phyloP scores from a whole-genome alignment of 2,113 vertebrate genomes.

The Tauraco erythrolophus region DNA sequence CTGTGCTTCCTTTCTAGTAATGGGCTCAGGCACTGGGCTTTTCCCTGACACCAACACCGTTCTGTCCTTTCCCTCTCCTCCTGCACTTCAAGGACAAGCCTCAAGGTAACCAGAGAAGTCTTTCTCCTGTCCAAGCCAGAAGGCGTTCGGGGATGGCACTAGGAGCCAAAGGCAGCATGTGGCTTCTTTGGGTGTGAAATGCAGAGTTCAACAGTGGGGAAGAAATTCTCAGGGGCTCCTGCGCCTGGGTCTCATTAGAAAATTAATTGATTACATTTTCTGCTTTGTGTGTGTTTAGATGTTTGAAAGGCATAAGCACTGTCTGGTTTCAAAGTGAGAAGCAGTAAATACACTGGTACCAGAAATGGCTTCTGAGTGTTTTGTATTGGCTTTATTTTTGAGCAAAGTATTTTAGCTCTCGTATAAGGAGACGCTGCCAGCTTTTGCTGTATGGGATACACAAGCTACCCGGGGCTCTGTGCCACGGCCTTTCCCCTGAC shows the following conservation, averaged over 20 bases:
- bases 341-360: not conserved
- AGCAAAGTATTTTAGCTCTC: not conserved
- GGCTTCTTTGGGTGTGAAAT: not conserved
- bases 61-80: not conserved
- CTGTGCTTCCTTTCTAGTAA: not conserved
- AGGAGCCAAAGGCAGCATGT: not conserved
- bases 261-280: conserved; percentile 3
- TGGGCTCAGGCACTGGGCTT: not conserved
- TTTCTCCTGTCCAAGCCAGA: not conserved
- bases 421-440: not conserved
- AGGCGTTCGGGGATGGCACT: not conserved
- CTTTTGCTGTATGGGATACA: not conserved
- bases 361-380: not conserved
- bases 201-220: not conserved
- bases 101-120: conserved; percentile 2
- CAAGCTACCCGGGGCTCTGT: not conserved
- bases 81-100: not conserved
- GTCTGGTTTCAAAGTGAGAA: conserved; percentile 7
- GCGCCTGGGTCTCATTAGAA: not conserved
- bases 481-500: not conserved
- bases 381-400: not conserved
- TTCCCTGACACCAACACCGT: not conserved
- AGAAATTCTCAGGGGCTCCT: not conserved
- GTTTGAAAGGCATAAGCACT: not conserved
- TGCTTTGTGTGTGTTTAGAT: not conserved